Base-by-base conservation (phyloP, 1,140 invertebrate genomes). In the Dryas iulia region DNA sequence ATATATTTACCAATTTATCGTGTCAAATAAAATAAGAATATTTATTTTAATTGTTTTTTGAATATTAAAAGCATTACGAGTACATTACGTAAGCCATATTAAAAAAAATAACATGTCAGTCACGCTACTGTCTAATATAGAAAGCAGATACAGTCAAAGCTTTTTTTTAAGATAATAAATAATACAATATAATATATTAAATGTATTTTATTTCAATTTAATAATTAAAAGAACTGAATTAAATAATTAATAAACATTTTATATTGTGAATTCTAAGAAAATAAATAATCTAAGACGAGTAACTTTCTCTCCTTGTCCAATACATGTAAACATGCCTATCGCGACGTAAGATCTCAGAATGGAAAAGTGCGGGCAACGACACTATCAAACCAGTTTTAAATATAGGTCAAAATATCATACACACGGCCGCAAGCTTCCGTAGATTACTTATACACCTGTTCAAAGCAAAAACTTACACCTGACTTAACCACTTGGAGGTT, bases 321-420 rank as follows among this genome's bases (percentile, higher is more conserved):
- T 59, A 54, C 39, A 62, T 47, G 33, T 66, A 62, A 67, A 67
- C 59, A 67, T 28, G 69, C 23, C 53, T 59, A 67, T 72, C 64
- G 56, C 33, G 59, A 67, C 35, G 35, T 52, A 54, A 72, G 69
- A 67, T 67, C 59, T 63, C 14, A 28, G 54, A 72, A 64, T 64
- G 57, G 60, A 72, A 66, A 61, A 53, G 59, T 67, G 69, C 58
- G 63, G 63, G 25, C 69, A 67, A 59, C 63, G 58, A 70, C 62
- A 62, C 59, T 53, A 47, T 35, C 18, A 31, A 72, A 72, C 69
- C 58, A 67, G 69, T 72, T 72, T 62, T 52, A 59, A 28, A 72
- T 66, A 66, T 67, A 39, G 65, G 64, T 71, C 59, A 67, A 67
- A 56, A 63, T 58, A 60, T 66, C 64, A 56, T 54, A 67, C 59